Conservation (phyloP, 2,888 invertebrate species). For the Luperina nickerlii region DNA sequence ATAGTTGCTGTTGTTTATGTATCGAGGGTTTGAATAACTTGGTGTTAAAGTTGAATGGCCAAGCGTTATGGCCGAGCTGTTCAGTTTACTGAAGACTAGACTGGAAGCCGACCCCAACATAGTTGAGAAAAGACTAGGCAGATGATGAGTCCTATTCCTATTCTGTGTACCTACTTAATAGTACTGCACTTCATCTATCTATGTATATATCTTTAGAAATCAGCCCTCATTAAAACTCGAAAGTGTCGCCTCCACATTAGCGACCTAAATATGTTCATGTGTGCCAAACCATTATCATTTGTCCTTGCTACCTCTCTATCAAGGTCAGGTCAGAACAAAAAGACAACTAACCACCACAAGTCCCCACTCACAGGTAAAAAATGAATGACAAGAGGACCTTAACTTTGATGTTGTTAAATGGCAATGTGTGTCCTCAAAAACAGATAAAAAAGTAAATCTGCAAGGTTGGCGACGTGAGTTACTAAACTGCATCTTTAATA, state of each 20-base stretch:
- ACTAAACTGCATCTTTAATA: conserved; percentile 66
- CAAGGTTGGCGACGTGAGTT: conserved; percentile 78
- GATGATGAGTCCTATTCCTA: neutral
- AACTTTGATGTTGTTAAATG: conserved; percentile 82
- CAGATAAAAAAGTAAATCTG: conserved; percentile 75
- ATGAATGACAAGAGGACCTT: conserved; percentile 76
- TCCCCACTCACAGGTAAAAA: conserved; percentile 69
- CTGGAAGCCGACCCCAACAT: neutral
- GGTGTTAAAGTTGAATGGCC: conserved; percentile 51
- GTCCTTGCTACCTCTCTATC: conserved; percentile 63
- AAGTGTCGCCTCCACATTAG: conserved; percentile 24
- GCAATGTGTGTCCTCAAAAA: conserved; percentile 82
- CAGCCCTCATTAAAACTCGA: conserved; percentile 5
- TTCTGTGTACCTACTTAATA: neutral
- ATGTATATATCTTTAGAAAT: conserved; percentile 19
- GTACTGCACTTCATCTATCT: neutral
- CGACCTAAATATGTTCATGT: conserved; percentile 38
- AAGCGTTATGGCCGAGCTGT: conserved; percentile 17
- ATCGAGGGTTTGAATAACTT: conserved; percentile 50
- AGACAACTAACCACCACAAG: conserved; percentile 58
- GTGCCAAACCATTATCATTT: conserved; percentile 47
- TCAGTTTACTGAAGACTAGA: conserved; percentile 1
- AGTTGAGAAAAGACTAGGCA: neutral
- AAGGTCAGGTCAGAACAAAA: conserved; percentile 65
- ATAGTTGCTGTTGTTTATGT: conserved; percentile 60